Base-by-base conservation (phyloP, 2,797 vertebrate species). In the Lophotriccus pileatus region DNA sequence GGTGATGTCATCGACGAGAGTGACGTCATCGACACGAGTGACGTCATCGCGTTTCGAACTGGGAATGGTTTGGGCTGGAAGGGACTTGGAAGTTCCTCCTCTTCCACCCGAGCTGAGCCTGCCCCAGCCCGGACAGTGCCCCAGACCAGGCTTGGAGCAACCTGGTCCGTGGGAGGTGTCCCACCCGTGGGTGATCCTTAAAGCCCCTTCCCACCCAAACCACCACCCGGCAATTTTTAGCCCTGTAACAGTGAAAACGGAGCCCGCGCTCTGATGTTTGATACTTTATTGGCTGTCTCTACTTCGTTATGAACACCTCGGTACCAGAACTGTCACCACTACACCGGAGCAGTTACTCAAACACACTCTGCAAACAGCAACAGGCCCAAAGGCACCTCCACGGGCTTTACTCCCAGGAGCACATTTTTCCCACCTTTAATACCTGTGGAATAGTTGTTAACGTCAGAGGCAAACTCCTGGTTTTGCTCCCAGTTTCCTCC, bases 21-120 rank as follows among this genome's bases (percentile, higher is more conserved):
- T 55, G 53, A 55, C 53, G 53, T 55, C 37, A 39, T 39, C 13
- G 5, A 13, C 13, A 39, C 13, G 5, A 12, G 22, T 55, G 53
- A 55, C 32, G 30, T 55, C 55, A 36, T 15, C 34, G 24, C 18
- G 34, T 18, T 11, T 7, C 7, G 23, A 14, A 27, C 1, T 0
- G 4, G 6, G 24, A 37, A 2, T 0, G 4, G 7, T 6, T 37
- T 20, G 43, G 30, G 30, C 22, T 5, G 2, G 14, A 9, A 14
- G 4, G 27, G 50, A 0, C 4, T 5, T 24, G 2, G 0, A 5
- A 6, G 12, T 10, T 4, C 6, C 3, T 10, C 28, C 14, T 0
- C 39, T 23, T 23, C 18, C 67, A 9, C 3, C 34, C 8, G 4
- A 28, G 36, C 36, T 37, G 36, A 27, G 36, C 21, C 43, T 4